Conservation (phyloP, 2,797 vertebrate genomes). For the Halcyon leucocephala region DNA sequence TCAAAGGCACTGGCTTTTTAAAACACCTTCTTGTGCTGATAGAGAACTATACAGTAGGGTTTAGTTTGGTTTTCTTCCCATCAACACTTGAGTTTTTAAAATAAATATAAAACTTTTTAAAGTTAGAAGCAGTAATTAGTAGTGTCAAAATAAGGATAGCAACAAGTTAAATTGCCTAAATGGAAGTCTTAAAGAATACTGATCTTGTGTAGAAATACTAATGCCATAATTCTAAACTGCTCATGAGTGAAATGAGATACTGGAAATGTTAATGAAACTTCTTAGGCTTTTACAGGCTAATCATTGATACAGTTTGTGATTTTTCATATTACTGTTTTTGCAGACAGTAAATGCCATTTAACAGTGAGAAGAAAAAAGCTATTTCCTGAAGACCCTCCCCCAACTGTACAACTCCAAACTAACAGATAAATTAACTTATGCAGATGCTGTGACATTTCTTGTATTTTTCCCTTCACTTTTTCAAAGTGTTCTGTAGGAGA, state of each 20-base stretch:
- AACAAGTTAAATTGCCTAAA: slow-evolving; percentile 47
- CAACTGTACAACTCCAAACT: neutral
- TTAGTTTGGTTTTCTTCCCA: neutral
- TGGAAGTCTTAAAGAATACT: slow-evolving; percentile 40
- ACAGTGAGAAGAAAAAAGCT: neutral
- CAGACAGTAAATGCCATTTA: slow-evolving; percentile 43
- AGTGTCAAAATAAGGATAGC: slow-evolving; percentile 56
- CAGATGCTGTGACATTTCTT: slow-evolving; percentile 25
- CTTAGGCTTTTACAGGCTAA: slow-evolving; percentile 9
- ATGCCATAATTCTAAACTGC: slow-evolving; percentile 67
- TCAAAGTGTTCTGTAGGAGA: neutral
- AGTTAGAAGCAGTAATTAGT: slow-evolving; percentile 57
- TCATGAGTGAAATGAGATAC: slow-evolving; percentile 75
- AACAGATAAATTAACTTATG: slow-evolving; percentile 12
- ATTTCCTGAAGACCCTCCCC: neutral
- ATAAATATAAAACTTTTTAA: neutral
- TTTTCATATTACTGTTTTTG: slow-evolving; percentile 28
- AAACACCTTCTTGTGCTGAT: neutral
- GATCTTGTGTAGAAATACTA: slow-evolving; percentile 40
- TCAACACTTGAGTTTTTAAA: slow-evolving; percentile 18
- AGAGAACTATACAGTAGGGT: neutral
- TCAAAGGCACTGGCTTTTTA: slow-evolving; percentile 10
- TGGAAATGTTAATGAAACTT: slow-evolving; percentile 64
- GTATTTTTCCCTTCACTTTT: neutral
- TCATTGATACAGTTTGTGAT: slow-evolving; percentile 49